phyloP scores from a whole-genome alignment of 1,140 invertebrate genomes.

The Orius laevigatus region DNA sequence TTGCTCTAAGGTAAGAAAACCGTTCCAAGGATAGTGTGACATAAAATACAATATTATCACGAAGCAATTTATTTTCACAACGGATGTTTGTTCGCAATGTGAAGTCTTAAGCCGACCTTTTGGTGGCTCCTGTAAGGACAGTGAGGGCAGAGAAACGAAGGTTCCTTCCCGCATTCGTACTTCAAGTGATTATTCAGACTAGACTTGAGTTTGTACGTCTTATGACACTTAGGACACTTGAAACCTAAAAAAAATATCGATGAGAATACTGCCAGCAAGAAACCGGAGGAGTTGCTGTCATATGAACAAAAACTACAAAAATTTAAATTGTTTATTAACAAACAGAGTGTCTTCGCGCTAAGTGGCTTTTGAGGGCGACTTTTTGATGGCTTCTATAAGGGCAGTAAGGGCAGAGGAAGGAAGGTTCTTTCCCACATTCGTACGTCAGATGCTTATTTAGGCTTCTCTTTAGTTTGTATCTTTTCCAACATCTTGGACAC shows the following conservation, averaged over 20 bases:
- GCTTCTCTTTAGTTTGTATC: conserved; percentile 34
- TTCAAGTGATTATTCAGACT: conserved; percentile 33
- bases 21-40: too few species aligned
- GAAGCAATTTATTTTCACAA: too few species aligned
- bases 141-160: conserved; percentile 23
- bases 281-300: too few species aligned
- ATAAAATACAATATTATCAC: too few species aligned
- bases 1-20: too few species aligned
- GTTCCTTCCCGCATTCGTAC: conserved; percentile 36
- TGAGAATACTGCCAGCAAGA: too few species aligned
- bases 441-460: conserved; percentile 29
- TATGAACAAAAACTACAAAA: not conserved
- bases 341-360: conserved; percentile 23
- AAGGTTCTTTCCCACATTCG: conserved; percentile 36
- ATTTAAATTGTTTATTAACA: not conserved
- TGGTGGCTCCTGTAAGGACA: conserved; percentile 27
- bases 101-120: conserved; percentile 13
- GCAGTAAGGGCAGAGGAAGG: conserved; percentile 32
- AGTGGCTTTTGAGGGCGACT: conserved; percentile 26
- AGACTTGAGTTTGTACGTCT: conserved; percentile 33
- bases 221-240: conserved; percentile 25
- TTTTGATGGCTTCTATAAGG: conserved; percentile 27
- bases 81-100: not conserved
- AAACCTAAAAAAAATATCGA: too few species aligned
- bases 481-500: conserved; percentile 29